A percentile compares a stretch with the other conserved stretches of the same genome.
phyloP scores from a whole-genome alignment of 2,888 invertebrate species.

The Mycalesis mineus region DNA sequence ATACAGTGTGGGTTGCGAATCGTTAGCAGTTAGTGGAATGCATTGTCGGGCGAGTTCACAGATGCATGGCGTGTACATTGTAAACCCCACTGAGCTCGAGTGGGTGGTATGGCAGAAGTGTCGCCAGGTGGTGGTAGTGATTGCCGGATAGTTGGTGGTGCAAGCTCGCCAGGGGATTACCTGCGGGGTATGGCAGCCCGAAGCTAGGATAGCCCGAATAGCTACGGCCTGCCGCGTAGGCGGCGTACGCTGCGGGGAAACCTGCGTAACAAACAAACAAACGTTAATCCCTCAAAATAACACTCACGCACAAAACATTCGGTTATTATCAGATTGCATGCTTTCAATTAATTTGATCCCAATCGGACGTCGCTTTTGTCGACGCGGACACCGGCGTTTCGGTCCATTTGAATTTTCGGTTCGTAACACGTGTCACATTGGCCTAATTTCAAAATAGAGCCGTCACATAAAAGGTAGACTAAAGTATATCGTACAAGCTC shows the following conservation, averaged over 20 bases:
- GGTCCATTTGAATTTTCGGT: constrained; percentile 47
- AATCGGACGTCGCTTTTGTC: constrained; percentile 32
- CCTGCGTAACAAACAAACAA: constrained; percentile 80
- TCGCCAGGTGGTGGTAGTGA: constrained; percentile 80
- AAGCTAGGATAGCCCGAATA: constrained; percentile 98
- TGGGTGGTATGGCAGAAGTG: constrained; percentile 82
- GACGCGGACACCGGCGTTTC: constrained; percentile 42
- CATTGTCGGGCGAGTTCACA: constrained; percentile 82
- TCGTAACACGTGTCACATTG: constrained; percentile 54
- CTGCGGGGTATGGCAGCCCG: constrained; percentile 98
- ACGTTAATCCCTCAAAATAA: constrained; percentile 36
- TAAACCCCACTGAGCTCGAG: constrained; percentile 82
- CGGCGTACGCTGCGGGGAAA: constrained; percentile 97
- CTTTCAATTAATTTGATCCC: constrained; percentile 37
- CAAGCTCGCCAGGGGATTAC: constrained; percentile 91
- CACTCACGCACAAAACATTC: constrained; percentile 37
- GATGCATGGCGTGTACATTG: constrained; percentile 88
- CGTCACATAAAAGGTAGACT: constrained; percentile 61
- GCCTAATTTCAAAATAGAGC: constrained; percentile 65
- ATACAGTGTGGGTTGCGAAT: constrained; percentile 50
- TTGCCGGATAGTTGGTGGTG: constrained; percentile 83
- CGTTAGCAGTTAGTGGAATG: constrained; percentile 72
- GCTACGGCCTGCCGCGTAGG: constrained; percentile 97
- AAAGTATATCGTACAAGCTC: constrained; percentile 52
- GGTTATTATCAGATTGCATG: constrained; percentile 45